phyloP scores from a whole-genome alignment of 2,888 invertebrate genomes.

The Ephialtes manifestator region DNA sequence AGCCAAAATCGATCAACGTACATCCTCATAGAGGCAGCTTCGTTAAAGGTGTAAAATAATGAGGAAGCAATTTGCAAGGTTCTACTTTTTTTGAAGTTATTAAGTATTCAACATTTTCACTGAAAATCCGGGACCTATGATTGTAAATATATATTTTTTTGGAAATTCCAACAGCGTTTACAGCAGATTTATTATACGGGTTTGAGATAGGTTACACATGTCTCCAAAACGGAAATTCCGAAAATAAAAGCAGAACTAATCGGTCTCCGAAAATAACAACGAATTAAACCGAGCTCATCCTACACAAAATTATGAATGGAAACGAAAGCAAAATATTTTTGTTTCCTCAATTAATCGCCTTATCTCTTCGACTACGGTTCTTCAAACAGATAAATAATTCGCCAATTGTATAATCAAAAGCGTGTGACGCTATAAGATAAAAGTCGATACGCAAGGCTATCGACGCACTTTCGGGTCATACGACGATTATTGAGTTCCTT shows the following conservation, averaged over 20 bases:
- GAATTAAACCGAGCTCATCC: not conserved
- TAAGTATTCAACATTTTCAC: no score
- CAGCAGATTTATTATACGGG: no score
- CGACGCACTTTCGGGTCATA: conserved; percentile 15
- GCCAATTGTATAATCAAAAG: not conserved
- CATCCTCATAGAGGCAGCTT: no score
- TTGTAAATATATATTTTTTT: not conserved
- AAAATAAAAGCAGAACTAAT: no score
- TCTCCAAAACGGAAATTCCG: no score
- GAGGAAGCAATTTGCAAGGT: no score
- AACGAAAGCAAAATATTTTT: not conserved
- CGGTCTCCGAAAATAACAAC: not conserved
- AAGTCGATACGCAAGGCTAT: not conserved
- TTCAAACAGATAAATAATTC: not conserved
- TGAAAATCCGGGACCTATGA: not conserved
- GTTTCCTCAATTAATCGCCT: not conserved
- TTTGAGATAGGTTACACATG: no score
- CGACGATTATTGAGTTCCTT: not conserved
- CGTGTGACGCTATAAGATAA: not conserved
- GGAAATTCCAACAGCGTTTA: no score
- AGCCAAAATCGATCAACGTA: no score
- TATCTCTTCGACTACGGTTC: not conserved
- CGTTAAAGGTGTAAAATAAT: no score
- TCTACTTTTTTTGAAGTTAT: no score
- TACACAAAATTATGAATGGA: not conserved